phyloP scores from a whole-genome alignment of 2,113 vertebrate genomes.

The Psilopogon haemacephalus region DNA sequence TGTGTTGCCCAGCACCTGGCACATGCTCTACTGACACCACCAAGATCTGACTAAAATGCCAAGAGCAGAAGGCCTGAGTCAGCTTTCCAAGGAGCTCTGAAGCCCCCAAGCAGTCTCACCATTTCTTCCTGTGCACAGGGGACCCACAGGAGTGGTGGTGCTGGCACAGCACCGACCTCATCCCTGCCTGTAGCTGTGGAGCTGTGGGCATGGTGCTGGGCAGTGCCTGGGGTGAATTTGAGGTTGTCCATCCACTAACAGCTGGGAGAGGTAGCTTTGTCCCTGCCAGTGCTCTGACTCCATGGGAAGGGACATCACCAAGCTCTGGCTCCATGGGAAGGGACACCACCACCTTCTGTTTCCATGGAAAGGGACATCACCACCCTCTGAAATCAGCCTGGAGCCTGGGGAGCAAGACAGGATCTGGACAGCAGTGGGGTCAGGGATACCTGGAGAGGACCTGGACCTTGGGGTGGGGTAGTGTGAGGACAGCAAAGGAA shows the following conservation, averaged over 20 bases:
- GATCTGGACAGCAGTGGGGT: background rate
- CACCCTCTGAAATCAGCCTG: background rate
- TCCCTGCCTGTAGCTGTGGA: accelerated
- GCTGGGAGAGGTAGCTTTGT: background rate
- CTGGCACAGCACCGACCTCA: background rate
- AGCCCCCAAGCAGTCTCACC: background rate
- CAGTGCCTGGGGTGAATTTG: accelerated
- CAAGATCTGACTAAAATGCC: background rate
- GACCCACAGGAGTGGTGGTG: accelerated
- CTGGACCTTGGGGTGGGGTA: background rate
- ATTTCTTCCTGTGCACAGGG: background rate
- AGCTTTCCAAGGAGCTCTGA: background rate
- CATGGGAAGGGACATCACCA: background rate
- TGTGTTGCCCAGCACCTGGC: accelerated
- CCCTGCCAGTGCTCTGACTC: background rate
- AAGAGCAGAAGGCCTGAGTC: background rate
- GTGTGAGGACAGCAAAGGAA: background rate
- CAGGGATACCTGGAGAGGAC: background rate
- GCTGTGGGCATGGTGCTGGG: background rate
- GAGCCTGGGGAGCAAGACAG: accelerated
- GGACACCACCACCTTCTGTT: no score
- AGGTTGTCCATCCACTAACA: background rate
- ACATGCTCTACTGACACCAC: background rate
- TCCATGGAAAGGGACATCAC: no score
- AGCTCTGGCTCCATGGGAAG: background rate